Evolutionary conservation across 2,888 invertebrate species (phyloP), one percentile per base, ranked within the genome.

Genomic region (Glyphotaelius pellucidus): DNA sequence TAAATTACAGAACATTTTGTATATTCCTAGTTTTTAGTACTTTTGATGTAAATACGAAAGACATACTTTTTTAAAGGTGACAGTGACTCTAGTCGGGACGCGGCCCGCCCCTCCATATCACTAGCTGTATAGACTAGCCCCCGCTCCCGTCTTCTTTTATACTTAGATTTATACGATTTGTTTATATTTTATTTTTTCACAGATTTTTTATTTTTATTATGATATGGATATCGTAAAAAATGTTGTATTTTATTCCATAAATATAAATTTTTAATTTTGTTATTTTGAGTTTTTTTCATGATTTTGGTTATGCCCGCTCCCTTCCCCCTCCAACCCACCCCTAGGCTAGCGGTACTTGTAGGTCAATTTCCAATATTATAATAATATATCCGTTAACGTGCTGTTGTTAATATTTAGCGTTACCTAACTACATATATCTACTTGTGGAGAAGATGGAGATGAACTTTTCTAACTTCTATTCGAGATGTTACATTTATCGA

Each of bases 101-200:
- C 90, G 90, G 80, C 88, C 85, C 31, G 90, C 90, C 87, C 42
- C 88, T 80, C 88, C 93, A 92, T 93, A 93, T 93, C 93, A 93
- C 91, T 84, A 90, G 92, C 91, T 91, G 87, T 92, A 90, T 91
- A 67, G 86, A 42, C 32, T 31, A 47, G 81, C 89, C 67, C 67
- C 30, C 89, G 86, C 90, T 90, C 90, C 92, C 89, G 89, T 83
- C 92, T 89, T 91, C 91, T 94, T 93, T 93, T 93, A 93, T 93
- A 94, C 94, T 94, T 94, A 94, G 94, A 94, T 93, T 93, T 93
- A 93, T 94, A 94, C 94, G 93, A 94, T 94, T 94, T 95, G 95
- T 93, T 93, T 93, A 94, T 93, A 93, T 93, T 93, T 93, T 94
- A 94, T 94, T 95, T 94, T 95, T 95, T 95, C 95, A 95, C 94